phyloP scores from a whole-genome alignment of 2,888 invertebrate genomes.

The Epinotia bilunana region DNA sequence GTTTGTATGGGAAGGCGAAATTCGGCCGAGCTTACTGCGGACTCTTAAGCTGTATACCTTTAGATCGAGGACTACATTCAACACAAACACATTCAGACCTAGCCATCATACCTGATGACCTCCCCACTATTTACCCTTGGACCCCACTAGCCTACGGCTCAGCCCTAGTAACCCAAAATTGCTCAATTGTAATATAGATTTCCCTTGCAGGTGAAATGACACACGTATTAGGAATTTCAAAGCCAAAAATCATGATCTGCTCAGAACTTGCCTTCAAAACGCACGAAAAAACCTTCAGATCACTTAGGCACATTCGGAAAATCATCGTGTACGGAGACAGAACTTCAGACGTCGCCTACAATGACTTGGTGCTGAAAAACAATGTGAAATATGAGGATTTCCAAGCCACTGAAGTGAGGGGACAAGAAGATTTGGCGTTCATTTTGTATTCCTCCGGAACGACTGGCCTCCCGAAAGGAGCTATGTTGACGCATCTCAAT shows the following conservation, averaged over 20 bases:
- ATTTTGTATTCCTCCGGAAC: slow-evolving; percentile 61
- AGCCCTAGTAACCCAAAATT: too few relatives aligned
- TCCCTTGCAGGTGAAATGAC: slow-evolving; percentile 83
- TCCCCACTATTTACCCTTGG: too few relatives aligned
- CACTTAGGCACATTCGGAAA: slow-evolving; percentile 57
- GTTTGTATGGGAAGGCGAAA: too few relatives aligned
- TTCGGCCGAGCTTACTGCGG: too few relatives aligned
- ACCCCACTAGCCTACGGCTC: too few relatives aligned
- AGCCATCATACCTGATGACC: too few relatives aligned
- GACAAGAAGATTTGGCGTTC: slow-evolving; percentile 63
- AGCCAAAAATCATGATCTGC: slow-evolving; percentile 87
- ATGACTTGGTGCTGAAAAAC: slow-evolving; percentile 51
- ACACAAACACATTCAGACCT: too few relatives aligned
- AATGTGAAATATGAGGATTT: slow-evolving; percentile 61
- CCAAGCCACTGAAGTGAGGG: slow-evolving; percentile 75
- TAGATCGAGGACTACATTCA: too few relatives aligned
- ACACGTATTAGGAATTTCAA: slow-evolving; percentile 87
- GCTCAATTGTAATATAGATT: too few relatives aligned
- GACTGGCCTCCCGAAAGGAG: slow-evolving; percentile 51
- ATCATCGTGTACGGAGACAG: slow-evolving; percentile 52
- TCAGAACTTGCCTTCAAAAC: slow-evolving; percentile 80
- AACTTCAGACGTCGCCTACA: slow-evolving; percentile 9
- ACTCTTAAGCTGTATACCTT: too few relatives aligned
- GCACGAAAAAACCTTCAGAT: slow-evolving; percentile 59
- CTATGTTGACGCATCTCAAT: slow-evolving; percentile 49